These are phyloP conservation scores for Hipposideros larvatus DNA, from an alignment of 2,797 vertebrate species.

Conservation along the genomic window DNA sequence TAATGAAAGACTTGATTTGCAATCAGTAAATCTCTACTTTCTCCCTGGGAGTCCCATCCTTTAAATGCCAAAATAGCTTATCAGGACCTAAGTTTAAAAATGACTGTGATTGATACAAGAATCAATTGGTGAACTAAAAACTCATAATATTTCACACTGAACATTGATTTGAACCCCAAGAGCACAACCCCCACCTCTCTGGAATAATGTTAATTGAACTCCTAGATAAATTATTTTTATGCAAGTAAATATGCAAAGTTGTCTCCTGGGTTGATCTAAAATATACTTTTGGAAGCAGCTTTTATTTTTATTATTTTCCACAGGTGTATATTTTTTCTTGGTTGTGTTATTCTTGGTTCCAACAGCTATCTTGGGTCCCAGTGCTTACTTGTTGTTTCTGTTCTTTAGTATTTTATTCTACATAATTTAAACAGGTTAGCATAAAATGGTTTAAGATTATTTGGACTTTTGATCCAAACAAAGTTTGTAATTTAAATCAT, in stretches of 20 bases:
- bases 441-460: background rate
- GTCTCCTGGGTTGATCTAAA: background rate
- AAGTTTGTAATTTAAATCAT: background rate
- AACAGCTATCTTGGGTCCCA: background rate
- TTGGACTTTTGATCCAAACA: background rate
- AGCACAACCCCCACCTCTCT: background rate
- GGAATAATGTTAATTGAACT: background rate
- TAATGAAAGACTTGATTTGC: background rate
- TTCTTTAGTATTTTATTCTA: constrained; percentile 29
- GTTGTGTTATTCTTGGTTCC: background rate
- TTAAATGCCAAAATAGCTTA: background rate
- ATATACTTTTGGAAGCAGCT: background rate
- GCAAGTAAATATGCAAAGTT: background rate
- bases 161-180: background rate
- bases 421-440: background rate
- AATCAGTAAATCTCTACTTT: background rate
- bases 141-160: constrained; percentile 12
- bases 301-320: constrained; percentile 22
- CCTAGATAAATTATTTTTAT: background rate
- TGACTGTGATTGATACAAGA: background rate
- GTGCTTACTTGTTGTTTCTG: background rate
- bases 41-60: background rate
- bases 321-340: background rate
- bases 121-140: background rate
- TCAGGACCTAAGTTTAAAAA: background rate